A percentile compares a stretch with the other conserved stretches of the same genome.
Conservation (phyloP, 2,113 vertebrate species). For the Ahaetulla prasina region DNA sequence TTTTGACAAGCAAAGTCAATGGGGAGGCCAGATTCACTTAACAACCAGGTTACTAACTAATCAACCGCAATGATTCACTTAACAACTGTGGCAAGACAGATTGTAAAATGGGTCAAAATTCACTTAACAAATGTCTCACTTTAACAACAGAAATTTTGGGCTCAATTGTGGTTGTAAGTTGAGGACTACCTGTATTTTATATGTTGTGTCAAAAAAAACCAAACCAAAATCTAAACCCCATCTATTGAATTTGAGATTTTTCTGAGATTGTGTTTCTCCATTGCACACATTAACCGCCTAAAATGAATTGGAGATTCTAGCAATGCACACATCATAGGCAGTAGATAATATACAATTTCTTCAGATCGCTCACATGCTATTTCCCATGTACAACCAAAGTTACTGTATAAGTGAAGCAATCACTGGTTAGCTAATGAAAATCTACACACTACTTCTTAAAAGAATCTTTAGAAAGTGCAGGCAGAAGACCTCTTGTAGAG, state of each 20-base stretch:
- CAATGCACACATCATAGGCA: too few species aligned
- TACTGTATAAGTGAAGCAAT: constrained; percentile 6
- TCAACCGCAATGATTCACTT: too few species aligned
- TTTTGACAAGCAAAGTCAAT: too few species aligned
- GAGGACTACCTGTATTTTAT: neutral
- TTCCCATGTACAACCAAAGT: neutral
- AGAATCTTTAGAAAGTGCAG: neutral
- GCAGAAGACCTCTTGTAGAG: too few species aligned
- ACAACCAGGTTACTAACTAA: too few species aligned
- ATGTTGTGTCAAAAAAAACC: neutral
- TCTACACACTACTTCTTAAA: neutral
- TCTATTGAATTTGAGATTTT: neutral
- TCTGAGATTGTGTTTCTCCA: neutral
- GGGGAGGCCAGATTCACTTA: too few species aligned
- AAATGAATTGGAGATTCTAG: neutral
- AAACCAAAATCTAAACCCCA: neutral
- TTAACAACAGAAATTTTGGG: too few species aligned
- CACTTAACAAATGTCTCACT: too few species aligned
- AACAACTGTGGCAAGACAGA: too few species aligned
- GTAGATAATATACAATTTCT: neutral
- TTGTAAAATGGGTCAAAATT: too few species aligned
- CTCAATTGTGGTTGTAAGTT: too few species aligned
- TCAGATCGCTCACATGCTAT: neutral
- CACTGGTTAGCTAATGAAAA: neutral
- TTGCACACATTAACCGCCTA: neutral